Conservation (phyloP, 2,888 invertebrate genomes). For the Metopia argyrocephala region DNA sequence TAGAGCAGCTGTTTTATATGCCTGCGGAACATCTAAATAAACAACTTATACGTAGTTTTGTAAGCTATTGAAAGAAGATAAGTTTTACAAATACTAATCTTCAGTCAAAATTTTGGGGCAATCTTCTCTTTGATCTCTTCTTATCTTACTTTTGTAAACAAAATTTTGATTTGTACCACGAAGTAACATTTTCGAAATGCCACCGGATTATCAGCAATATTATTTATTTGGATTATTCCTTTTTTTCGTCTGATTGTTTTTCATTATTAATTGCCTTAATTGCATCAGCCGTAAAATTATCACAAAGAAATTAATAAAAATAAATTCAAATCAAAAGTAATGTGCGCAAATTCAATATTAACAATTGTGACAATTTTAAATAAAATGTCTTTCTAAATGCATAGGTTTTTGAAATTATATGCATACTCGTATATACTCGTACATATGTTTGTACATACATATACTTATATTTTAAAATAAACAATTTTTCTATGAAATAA, state of each 20-base stretch:
- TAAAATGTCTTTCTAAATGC: neutral
- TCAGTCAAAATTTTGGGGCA: too few relatives aligned
- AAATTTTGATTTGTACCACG: neutral
- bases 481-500: neutral
- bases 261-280: slow-evolving; percentile 8
- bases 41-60: too few relatives aligned
- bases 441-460: too few relatives aligned
- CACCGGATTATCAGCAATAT: neutral
- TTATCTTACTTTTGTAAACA: neutral
- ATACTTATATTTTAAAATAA: too few relatives aligned
- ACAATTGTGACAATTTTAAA: neutral
- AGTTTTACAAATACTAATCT: too few relatives aligned
- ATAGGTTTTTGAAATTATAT: neutral
- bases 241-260: neutral
- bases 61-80: too few relatives aligned
- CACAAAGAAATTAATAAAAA: neutral
- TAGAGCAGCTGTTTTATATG: too few relatives aligned
- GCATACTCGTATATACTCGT: too few relatives aligned
- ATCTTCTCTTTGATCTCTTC: too few relatives aligned
- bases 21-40: too few relatives aligned
- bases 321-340: neutral
- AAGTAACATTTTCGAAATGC: neutral
- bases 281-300: slow-evolving; percentile 32
- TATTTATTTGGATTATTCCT: neutral
- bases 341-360: slow-evolving; percentile 2